Evolutionary conservation across 2,797 vertebrate genomes (phyloP), one percentile per base, ranked within the genome.

Genomic region (Sebastes minor): DNA sequence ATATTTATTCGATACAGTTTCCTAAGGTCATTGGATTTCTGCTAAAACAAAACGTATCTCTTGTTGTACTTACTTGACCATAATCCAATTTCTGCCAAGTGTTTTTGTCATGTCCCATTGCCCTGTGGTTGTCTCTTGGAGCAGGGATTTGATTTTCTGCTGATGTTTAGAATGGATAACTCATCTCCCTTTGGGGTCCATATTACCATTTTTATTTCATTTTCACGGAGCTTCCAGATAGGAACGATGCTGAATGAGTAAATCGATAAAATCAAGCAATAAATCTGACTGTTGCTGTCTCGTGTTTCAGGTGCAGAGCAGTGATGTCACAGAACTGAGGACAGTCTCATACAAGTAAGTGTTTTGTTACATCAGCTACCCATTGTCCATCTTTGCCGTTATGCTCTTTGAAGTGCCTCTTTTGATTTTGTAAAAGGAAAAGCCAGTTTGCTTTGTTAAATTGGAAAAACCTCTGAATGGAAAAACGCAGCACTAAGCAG

Each of bases 291-390:
- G 38, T 78, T 77, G 71, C 86, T 86, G 79, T 94, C 90, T 94
- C 92, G 18, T 95, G 20, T 96, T 97, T 89, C 95, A 97, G 97
- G 88, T 95, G 88, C 86, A 82, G 82, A 91, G 86, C 88, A 89
- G 94, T 91, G 90, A 96, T 97, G 96, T 93, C 93, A 91, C 90
- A 94, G 91, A 92, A 90, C 90, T 97, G 96, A 97, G 88, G 83
- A 74, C 81, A 0, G 38, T 93, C 88, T 93, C 91, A 74, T 75
- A 86, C 94, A 94, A 62, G 96, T 97, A 95, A 97, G 96, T 94
- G 60, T 80, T 83, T 87, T 62, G 68, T 70, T 80, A 63, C 87
- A 82, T 33, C 82, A 79, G 28, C 71, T 35, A 16, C 76, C 70
- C 73, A 71, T 80, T 69, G 42, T 86, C 74, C 72, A 38, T 42